Evolutionary conservation across 2,113 vertebrate species (phyloP).

Genomic region (Typhlomys cinereus): DNA sequence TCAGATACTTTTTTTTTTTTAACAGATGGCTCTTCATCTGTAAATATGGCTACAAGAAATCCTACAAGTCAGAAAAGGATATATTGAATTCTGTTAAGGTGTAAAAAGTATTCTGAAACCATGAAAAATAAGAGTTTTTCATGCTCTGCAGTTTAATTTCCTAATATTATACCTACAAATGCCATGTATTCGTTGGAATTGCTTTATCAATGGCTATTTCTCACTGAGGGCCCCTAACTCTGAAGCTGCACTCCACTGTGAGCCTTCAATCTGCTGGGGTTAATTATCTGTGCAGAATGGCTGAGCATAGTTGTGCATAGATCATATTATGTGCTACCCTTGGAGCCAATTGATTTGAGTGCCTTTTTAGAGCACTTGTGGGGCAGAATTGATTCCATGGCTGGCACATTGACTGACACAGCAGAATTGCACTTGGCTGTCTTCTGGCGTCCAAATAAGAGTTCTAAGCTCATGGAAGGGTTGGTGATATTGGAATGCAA

Average conservation of each 20-base stretch:
- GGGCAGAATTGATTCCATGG: conserved; percentile 81
- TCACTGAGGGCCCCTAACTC: conserved; percentile 20
- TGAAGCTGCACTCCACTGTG: not conserved
- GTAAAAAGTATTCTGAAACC: not conserved
- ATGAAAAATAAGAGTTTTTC: conserved; percentile 45
- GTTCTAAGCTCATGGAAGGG: conserved; percentile 63
- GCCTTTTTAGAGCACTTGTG: conserved; percentile 82
- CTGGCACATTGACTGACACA: conserved; percentile 74
- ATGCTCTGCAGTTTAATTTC: conserved; percentile 54
- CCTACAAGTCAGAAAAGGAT: not conserved
- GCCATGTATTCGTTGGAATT: conserved; percentile 41
- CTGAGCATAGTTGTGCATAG: conserved; percentile 60
- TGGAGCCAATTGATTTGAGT: conserved; percentile 85
- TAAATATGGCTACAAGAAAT: conserved; percentile 14
- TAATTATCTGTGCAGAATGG: conserved; percentile 78
- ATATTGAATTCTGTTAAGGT: not conserved
- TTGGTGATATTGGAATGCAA: not conserved
- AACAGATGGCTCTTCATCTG: conserved; percentile 50
- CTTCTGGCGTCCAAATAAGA: conserved; percentile 71
- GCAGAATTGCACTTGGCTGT: conserved; percentile 77
- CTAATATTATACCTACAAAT: conserved; percentile 20
- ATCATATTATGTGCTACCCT: conserved; percentile 69
- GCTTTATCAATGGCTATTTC: conserved; percentile 72
- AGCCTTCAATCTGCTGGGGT: conserved; percentile 62
- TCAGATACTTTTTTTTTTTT: conserved; percentile 12